phyloP scores from a whole-genome alignment of 2,113 vertebrate species.

The Leptocoma aspasia region DNA sequence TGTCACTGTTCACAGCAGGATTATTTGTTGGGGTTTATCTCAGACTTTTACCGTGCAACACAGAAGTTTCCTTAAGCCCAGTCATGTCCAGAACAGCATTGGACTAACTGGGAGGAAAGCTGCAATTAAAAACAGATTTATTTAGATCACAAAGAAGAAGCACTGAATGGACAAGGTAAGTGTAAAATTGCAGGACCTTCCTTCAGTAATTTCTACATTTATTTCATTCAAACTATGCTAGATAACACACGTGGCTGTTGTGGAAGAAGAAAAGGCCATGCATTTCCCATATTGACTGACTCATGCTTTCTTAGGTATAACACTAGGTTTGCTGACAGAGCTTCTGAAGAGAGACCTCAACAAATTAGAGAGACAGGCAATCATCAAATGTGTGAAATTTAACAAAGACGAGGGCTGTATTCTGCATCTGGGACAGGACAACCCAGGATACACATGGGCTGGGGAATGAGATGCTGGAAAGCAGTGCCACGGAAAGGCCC shows the following conservation, averaged over 20 bases:
- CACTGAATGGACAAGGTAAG: background rate
- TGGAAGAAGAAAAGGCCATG: background rate
- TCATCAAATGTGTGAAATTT: background rate
- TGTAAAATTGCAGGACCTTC: background rate
- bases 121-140: background rate
- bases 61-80: background rate
- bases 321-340: background rate
- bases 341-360: background rate
- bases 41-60: background rate
- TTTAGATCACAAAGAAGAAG: background rate
- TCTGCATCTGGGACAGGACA: background rate
- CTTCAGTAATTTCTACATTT: background rate
- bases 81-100: background rate
- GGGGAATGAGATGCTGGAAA: background rate
- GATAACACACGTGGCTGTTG: background rate
- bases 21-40: background rate
- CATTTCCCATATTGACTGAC: background rate
- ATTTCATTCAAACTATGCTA: background rate
- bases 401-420: background rate
- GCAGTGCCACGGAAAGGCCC: accelerated
- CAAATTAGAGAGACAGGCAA: background rate
- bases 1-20: background rate
- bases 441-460: too few species aligned
- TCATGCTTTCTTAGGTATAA: background rate
- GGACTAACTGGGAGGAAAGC: background rate